Base-by-base conservation (phyloP, 2,888 invertebrate genomes). In the Coleophora deauratella region DNA sequence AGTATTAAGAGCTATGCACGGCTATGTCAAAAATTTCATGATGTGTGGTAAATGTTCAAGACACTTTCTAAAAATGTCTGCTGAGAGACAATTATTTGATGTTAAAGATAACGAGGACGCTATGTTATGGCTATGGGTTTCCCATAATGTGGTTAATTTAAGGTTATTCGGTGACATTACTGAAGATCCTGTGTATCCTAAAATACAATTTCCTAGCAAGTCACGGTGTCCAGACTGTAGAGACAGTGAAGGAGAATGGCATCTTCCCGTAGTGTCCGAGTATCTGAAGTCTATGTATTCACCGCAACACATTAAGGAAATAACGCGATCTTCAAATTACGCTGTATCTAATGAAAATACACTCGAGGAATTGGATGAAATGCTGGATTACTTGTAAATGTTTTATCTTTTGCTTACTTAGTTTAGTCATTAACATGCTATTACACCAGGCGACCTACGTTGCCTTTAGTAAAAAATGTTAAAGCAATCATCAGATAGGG, bases 141-240 rank as follows among this genome's bases (percentile, higher is more conserved):
- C 95, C 0, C 98, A 99, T 68, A 99, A 99, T 71, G 91, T 91
- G 73, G 98, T 96, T 0, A 99, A 99, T 72, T 84, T 91, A 50
- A 89, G 98, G 52, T 82, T 99, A 21, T 88, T 93, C 14, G 94
- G 95, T 0, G 96, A 97, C 70, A 50, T 78, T 3, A 94, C 96
- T 1, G 98, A 98, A 75, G 99, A 99, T 81, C 96, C 98, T 0
- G 72, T 88, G 40, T 91, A 92, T 73, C 96, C 94, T 0, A 99
- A 99, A 76, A 84, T 92, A 43, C 95, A 96, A 71, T 99, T 95
- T 70, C 99, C 99, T 54, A 91, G 52, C 61, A 61, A 70, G 1
- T 59, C 72, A 3, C 82, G 88, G 43, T 98, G 98, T 72, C 82
- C 89, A 0, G 72, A 81, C 33, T 97, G 97, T 65, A 82, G 88